These are phyloP conservation scores for Sebastes iracundus DNA, from an alignment of 2,797 vertebrate genomes.

Conservation along the genomic window DNA sequence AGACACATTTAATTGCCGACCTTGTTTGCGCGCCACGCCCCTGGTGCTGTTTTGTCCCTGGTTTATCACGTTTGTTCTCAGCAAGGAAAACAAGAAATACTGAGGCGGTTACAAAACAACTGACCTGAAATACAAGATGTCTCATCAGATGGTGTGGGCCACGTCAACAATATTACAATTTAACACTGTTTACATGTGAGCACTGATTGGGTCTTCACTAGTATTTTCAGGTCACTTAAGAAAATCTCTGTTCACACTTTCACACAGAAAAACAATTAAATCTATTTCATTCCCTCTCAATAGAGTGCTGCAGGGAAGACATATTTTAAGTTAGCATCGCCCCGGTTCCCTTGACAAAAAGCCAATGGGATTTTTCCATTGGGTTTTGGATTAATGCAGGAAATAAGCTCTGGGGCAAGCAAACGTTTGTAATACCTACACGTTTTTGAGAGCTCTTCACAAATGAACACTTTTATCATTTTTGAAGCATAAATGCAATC, in stretches of 20 bases:
- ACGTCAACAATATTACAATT: background rate
- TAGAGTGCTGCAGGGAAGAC: too few species aligned
- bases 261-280: background rate
- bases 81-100: conserved; percentile 33
- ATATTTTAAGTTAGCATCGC: too few species aligned
- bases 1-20: conserved; percentile 59
- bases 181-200: background rate
- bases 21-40: conserved; percentile 52
- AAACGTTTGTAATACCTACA: too few species aligned
- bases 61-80: conserved; percentile 47
- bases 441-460: too few species aligned
- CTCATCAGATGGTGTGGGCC: background rate
- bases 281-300: background rate
- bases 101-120: conserved; percentile 5
- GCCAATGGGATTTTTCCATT: too few species aligned
- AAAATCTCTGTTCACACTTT: background rate
- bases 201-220: background rate
- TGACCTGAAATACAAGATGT: conserved; percentile 21
- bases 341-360: too few species aligned
- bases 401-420: too few species aligned
- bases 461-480: too few species aligned
- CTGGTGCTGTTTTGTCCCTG: conserved; percentile 26
- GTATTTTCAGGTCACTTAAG: background rate
- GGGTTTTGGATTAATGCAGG: too few species aligned
- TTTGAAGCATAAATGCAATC: too few species aligned